Conservation (phyloP, 2,888 invertebrate species). For the Erynnis tages region DNA sequence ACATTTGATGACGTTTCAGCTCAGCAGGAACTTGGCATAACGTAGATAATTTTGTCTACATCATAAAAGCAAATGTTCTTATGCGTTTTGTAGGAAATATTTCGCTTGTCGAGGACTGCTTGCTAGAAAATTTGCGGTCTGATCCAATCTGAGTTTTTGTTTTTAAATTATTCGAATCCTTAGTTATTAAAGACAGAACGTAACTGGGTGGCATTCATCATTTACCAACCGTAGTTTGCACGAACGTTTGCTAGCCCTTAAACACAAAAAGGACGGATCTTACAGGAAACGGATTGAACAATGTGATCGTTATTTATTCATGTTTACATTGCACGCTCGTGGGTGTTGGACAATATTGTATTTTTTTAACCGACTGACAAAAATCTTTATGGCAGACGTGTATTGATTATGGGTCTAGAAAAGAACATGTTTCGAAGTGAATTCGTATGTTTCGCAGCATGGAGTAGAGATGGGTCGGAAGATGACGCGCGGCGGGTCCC, state of each 20-base stretch:
- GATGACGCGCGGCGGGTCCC: slow-evolving; percentile 52
- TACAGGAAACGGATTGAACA: slow-evolving; percentile 29
- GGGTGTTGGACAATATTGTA: slow-evolving; percentile 41
- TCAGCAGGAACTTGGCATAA: slow-evolving; percentile 42
- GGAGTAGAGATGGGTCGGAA: slow-evolving; percentile 63
- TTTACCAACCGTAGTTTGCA: no score
- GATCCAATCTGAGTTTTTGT: no score
- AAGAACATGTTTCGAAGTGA: slow-evolving; percentile 64
- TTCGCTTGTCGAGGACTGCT: no score
- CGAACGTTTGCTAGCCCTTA: no score
- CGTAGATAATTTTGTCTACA: no score
- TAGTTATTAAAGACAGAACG: no score
- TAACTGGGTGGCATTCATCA: no score
- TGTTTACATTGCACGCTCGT: slow-evolving; percentile 46
- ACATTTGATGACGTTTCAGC: slow-evolving; percentile 38
- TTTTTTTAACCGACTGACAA: slow-evolving; percentile 50
- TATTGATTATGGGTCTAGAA: slow-evolving; percentile 65
- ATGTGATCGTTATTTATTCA: slow-evolving; percentile 45
- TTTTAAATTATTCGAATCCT: no score
- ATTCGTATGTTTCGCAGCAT: slow-evolving; percentile 77
- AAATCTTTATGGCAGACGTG: slow-evolving; percentile 48
- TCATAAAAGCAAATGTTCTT: no score
- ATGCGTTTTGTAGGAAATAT: no score
- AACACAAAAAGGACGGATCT: slow-evolving; percentile 27
- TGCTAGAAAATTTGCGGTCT: no score